A percentile compares a stretch with the other conserved stretches of the same genome.
phyloP scores from a whole-genome alignment of 1,140 invertebrate genomes.

The Drosophila eugracilis region DNA sequence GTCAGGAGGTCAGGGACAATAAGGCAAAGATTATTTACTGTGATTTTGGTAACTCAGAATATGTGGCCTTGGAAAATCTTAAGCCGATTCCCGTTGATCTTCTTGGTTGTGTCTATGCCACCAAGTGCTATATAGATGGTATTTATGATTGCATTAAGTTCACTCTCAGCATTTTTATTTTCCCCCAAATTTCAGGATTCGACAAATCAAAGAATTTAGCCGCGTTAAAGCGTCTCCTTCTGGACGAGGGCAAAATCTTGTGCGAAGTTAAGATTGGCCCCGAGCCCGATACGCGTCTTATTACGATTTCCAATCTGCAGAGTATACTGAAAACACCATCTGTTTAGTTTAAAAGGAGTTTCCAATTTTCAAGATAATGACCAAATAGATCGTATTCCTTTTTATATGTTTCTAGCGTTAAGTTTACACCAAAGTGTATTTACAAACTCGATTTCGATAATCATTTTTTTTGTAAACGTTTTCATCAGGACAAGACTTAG shows the following conservation, averaged over 20 bases:
- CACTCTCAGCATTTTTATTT: neutral
- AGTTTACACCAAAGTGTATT: slow-evolving; percentile 11
- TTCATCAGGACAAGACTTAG: neutral
- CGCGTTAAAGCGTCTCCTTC: slow-evolving; percentile 27
- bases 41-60: slow-evolving; percentile 57
- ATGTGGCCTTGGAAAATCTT: slow-evolving; percentile 22
- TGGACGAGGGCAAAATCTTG: neutral
- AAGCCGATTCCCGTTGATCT: slow-evolving; percentile 42
- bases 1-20: slow-evolving; percentile 17
- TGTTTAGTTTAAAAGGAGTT: slow-evolving; percentile 1
- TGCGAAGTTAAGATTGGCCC: slow-evolving; percentile 42
- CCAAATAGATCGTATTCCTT: slow-evolving; percentile 12
- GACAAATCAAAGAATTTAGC: slow-evolving; percentile 35
- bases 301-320: slow-evolving; percentile 31
- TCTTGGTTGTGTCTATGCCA: slow-evolving; percentile 16
- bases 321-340: slow-evolving; percentile 18
- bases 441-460: slow-evolving; percentile 2
- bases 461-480: neutral
- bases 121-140: slow-evolving; percentile 63
- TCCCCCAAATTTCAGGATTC: slow-evolving; percentile 31
- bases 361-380: neutral
- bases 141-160: neutral
- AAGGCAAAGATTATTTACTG: slow-evolving; percentile 29
- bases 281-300: slow-evolving; percentile 30
- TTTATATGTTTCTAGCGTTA: slow-evolving; percentile 9